Percentiles rank a stretch among this genome's conserved stretches.
Evolutionary conservation across 2,888 invertebrate species (phyloP).

Genomic region (Pseudococcus viburni): DNA sequence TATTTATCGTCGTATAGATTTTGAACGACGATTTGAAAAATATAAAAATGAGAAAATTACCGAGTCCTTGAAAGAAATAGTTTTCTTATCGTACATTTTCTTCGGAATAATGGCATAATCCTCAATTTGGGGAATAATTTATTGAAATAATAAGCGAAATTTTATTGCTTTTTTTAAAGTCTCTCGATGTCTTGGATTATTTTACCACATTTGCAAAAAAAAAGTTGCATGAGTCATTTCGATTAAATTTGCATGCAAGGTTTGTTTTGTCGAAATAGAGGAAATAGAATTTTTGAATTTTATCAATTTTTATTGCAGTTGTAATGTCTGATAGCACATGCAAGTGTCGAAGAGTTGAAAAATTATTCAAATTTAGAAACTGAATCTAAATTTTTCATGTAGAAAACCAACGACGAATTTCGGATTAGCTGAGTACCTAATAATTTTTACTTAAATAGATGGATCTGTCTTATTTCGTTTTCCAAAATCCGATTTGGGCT

Average conservation of each 20-base stretch:
- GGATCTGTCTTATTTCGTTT: too few relatives aligned
- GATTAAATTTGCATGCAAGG: too few relatives aligned
- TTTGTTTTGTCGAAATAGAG: neutral
- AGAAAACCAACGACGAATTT: too few relatives aligned
- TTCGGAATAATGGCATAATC: neutral
- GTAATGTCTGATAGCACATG: too few relatives aligned
- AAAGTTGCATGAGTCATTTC: too few relatives aligned
- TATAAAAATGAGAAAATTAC: conserved; percentile 5
- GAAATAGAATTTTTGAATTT: neutral
- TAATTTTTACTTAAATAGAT: too few relatives aligned
- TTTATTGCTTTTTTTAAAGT: neutral
- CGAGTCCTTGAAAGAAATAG: neutral
- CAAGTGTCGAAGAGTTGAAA: too few relatives aligned
- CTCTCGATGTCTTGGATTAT: neutral
- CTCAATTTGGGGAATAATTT: neutral
- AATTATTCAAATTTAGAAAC: too few relatives aligned
- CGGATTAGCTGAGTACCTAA: too few relatives aligned
- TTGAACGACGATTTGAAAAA: neutral
- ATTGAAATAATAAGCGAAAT: neutral
- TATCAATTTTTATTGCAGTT: too few relatives aligned
- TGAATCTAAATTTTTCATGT: too few relatives aligned
- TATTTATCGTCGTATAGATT: neutral
- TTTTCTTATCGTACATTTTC: neutral
- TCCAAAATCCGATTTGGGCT: too few relatives aligned
- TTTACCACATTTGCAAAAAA: neutral